These are phyloP conservation scores for Thereva unica DNA, from an alignment of 2,888 invertebrate species.

Conservation along the genomic window DNA sequence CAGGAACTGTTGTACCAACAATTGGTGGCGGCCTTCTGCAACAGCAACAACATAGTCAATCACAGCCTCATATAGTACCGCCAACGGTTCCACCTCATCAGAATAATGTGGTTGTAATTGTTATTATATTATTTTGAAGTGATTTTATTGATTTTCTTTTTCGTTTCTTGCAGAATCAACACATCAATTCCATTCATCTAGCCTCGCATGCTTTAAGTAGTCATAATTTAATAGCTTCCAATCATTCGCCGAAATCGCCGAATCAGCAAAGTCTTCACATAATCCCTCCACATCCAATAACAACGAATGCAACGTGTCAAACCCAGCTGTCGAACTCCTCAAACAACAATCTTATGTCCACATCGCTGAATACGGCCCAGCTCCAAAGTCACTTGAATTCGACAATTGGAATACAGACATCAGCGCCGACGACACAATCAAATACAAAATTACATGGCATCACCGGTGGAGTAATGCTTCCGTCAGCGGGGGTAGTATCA, in stretches of 20 bases:
- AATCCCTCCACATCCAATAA: constrained; percentile 38
- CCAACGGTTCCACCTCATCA: constrained; percentile 56
- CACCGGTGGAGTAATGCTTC: constrained; percentile 38
- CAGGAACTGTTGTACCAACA: constrained; percentile 44
- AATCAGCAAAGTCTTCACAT: constrained; percentile 51
- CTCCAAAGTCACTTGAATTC: constrained; percentile 47
- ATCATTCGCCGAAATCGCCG: constrained; percentile 58
- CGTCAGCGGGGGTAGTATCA: constrained; percentile 38
- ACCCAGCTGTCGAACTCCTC: constrained; percentile 49
- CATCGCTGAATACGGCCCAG: constrained; percentile 55
- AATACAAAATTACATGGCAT: constrained; percentile 41
- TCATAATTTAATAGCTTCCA: constrained; percentile 58
- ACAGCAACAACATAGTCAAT: constrained; percentile 57
- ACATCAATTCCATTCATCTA: constrained; percentile 53
- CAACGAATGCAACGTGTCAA: constrained; percentile 45
- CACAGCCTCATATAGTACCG: constrained; percentile 57
- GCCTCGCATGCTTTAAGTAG: constrained; percentile 58
- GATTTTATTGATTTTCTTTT: constrained; percentile 25
- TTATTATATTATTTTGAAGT: neutral
- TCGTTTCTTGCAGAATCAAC: constrained; percentile 51
- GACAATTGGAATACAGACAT: constrained; percentile 43
- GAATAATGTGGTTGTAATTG: constrained; percentile 50
- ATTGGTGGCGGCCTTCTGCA: constrained; percentile 47
- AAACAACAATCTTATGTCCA: constrained; percentile 56
- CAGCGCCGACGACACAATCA: constrained; percentile 35